Conservation (phyloP, 2,888 invertebrate species). For the Rhamphomyia laevipes region DNA sequence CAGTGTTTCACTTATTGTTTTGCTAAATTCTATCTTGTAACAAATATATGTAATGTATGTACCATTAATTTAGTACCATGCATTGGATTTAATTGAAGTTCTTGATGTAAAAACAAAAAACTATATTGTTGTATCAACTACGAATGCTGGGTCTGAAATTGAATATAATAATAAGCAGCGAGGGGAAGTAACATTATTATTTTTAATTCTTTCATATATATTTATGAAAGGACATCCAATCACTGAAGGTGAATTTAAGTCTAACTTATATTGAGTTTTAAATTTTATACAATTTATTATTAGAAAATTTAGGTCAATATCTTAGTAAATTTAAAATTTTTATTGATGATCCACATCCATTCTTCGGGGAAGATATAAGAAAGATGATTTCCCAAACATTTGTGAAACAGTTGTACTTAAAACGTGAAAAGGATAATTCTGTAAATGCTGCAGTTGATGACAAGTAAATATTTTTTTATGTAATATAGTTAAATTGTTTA, state of each 20-base stretch:
- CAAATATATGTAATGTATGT: too few species aligned
- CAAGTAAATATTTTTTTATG: conserved; percentile 13
- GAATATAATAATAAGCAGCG: conserved; percentile 18
- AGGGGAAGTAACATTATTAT: conserved; percentile 20
- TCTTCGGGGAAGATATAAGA: conserved; percentile 21
- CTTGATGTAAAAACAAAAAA: conserved; percentile 17
- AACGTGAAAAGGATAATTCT: conserved; percentile 19
- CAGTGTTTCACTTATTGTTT: too few species aligned
- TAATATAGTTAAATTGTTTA: too few species aligned
- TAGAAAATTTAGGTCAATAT: conserved; percentile 20
- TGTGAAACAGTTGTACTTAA: conserved; percentile 24
- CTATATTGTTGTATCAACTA: conserved; percentile 19
- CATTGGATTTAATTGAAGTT: conserved; percentile 17
- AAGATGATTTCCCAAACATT: conserved; percentile 24
- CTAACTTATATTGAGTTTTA: background rate
- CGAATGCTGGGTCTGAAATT: conserved; percentile 12
- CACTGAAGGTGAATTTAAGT: conserved; percentile 17
- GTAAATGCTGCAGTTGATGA: conserved; percentile 17
- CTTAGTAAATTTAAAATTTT: conserved; percentile 20
- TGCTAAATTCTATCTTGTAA: too few species aligned
- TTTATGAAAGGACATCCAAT: conserved; percentile 21
- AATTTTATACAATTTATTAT: background rate
- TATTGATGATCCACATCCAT: conserved; percentile 19
- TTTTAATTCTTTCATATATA: conserved; percentile 23
- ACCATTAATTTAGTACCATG: conserved; percentile 20